Evolutionary conservation across 2,797 vertebrate genomes (phyloP), one percentile per base, ranked within the genome.

Genomic region (Somateria mollissima): DNA sequence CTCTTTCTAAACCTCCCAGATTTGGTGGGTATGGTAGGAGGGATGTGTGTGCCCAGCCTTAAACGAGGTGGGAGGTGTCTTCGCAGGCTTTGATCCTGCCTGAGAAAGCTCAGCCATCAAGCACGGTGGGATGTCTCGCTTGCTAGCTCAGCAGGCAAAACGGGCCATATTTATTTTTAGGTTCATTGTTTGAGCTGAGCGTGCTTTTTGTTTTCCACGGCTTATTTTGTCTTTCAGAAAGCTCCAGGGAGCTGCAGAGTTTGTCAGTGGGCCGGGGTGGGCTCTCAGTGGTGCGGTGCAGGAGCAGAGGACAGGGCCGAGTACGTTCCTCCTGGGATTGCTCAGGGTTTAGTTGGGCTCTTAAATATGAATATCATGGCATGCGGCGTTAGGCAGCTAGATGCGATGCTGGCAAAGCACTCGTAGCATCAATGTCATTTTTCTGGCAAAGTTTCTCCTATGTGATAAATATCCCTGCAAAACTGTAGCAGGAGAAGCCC

Each of bases 121-220:
- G 84, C 62, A 14, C 12, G 72, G 20, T 22, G 89, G 81, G 80
- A 22, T 66, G 82, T 78, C 92, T 94, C 51, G 0, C 74, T 47
- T 49, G 14, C 84, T 91, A 65, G 64, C 87, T 96, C 84, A 96
- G 95, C 89, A 76, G 86, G 79, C 85, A 92, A 92, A 80, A 76
- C 36, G 61, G 92, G 65, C 69, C 47, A 9, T 54, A 41, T 65
- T 90, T 94, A 87, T 95, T 94, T 95, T 96, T 65, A 94, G 89
- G n/a, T 60, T 65, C 58, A 53, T 11, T 21, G 54, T 85, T 39
- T 76, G 91, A 85, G 67, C 45, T 74, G 71, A 62, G 58, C 5
- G 28, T 1, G 4, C 49, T 5, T 13, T 76, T 51, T 6, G 8
- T 71, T 71, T 81, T 92, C 74, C 36, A 30, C 58, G 58, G 39